Base-by-base conservation (phyloP, 1,140 invertebrate species). In the Zaprionus capensis region DNA sequence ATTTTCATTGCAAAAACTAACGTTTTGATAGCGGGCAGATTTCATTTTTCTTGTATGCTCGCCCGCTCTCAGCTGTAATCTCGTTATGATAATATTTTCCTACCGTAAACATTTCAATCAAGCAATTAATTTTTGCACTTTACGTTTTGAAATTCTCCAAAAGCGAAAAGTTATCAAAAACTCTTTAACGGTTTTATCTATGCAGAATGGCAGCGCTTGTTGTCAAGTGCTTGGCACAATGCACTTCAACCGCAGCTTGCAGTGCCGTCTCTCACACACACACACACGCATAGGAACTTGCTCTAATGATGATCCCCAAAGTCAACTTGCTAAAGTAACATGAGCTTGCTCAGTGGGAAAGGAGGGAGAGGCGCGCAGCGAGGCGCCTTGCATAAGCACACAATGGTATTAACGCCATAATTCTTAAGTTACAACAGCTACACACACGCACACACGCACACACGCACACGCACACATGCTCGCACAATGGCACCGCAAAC, bases 241-340 rank as follows among this genome's bases (percentile, higher is more conserved):
- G 75, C 44, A 64, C 63, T 69, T 34, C 49, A 69, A 49, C 63
- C 70, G 57, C 46, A 78, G 68, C 66, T 58, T 78, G 70, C 58
- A 41, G 28, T 15, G 34, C 26, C 53, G 53, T 44, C 57, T 34
- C 11, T n/a, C 31, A 26, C 24, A 46, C 20, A 28, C 44, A 46
- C 22, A 46, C 34, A 5, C 41, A 24, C 20, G 34, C 55, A 7
- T n/a, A 46, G n/a, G 15, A 63, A 34, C 56, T 44, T 61, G 55
- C 64, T 63, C 81, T 88, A 88, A 88, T 88, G 81, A 88, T 88
- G 85, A 88, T 88, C 85, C 85, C 85, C 28, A 81, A 88, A 88
- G 85, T 85, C 85, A 88, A 88, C 85, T 88, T 90, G 76, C 84
- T 84, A 71, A 87, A 87, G 83, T 83, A 80, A 81, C 82, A 83